Evolutionary conservation across 2,888 invertebrate genomes (phyloP), one percentile per base, ranked within the genome.

Genomic region (Stictocephala bisonia): DNA sequence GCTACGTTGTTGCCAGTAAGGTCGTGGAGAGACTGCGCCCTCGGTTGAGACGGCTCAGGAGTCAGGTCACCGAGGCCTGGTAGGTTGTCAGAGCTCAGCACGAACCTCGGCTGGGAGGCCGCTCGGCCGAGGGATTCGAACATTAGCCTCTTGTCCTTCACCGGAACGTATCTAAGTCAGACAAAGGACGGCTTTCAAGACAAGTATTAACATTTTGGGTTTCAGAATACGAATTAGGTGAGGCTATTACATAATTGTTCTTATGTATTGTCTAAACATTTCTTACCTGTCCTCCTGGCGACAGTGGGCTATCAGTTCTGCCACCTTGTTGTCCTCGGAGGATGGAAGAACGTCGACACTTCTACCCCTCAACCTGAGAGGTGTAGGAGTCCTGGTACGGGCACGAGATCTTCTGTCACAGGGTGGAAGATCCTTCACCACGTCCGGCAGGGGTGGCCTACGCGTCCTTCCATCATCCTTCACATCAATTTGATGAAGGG

Each of bases 11-110:
- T 73, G 27, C 11, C 41, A 50, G 86, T 86, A 26, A 88, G 84
- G 83, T 91, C 91, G 82, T 91, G 91, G 79, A 91, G 83, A 0
- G 91, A 91, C 6, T 89, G 85, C 0, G 91, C 90, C 2, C 91
- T 67, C n/a, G 71, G 64, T 72, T 90, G 87, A 31, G 85, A 84
- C 1, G 82, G 81, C 1, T 80, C 79, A 31, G 88, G 87, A 51
- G 85, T 85, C 31, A 85, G 83, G 78, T 85, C 85, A 7, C 85
- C 80, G 29, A 64, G 22, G 29, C 24, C 18, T 15, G 31, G 29
- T 7, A 73, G 56, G 53, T 73, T 73, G 35, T 73, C 73, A 18
- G 68, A 56, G 35, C 73, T 73, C 27, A 44, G 60, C 22, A 68
- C 68, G 24, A 68, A 68, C 6, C 58, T 29, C 2, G 69, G 51